Conservation (phyloP, 2,113 vertebrate genomes). For the Cephalophus harveyi region DNA sequence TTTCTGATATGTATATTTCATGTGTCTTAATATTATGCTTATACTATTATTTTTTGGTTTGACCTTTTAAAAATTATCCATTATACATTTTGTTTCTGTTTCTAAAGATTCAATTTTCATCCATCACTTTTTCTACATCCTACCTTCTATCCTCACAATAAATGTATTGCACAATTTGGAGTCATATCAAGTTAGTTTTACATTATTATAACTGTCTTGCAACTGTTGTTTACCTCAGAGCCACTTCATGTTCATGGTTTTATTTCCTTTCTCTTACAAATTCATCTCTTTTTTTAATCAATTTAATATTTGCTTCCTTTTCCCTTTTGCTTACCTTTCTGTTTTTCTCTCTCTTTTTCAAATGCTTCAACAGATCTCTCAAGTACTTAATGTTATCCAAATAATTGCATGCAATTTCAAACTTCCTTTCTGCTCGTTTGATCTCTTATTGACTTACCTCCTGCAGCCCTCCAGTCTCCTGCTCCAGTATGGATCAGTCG, state of each 20-base stretch:
- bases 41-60: background rate
- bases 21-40: background rate
- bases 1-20: background rate
- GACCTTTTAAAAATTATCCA: background rate
- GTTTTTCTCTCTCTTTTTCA: background rate
- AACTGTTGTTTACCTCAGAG: background rate
- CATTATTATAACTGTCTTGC: background rate
- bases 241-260: background rate
- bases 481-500: background rate
- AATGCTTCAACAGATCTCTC: background rate
- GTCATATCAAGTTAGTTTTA: background rate
- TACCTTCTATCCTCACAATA: background rate
- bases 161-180: background rate
- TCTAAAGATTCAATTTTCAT: background rate
- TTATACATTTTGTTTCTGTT: background rate
- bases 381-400: background rate
- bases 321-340: background rate
- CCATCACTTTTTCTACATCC: background rate
- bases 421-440: background rate
- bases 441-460: background rate
- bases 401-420: background rate
- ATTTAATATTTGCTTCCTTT: background rate
- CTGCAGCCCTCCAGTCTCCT: background rate
- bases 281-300: background rate
- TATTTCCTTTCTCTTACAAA: background rate